Evolutionary conservation across 1,140 invertebrate species (phyloP).

Genomic region (Halesus radiatus): DNA sequence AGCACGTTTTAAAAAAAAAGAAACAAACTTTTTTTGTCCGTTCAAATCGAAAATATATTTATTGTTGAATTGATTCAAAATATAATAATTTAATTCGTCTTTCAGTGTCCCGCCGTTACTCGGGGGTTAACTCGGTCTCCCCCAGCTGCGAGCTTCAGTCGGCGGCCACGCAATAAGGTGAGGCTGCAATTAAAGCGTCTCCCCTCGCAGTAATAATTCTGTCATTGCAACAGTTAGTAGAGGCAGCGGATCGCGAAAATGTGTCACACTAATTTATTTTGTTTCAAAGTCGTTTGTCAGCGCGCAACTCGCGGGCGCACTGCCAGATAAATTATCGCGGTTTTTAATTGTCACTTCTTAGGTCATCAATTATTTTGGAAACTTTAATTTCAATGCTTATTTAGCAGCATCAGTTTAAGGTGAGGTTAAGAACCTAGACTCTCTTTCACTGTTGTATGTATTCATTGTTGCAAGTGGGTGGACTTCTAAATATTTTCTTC

Average conservation of each 20-base stretch:
- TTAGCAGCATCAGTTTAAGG: no score
- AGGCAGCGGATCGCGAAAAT: constrained; percentile 31
- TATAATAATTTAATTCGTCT: background rate
- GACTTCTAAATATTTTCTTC: no score
- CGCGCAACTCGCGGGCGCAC: background rate
- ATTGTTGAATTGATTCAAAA: background rate
- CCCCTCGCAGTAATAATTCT: constrained; percentile 38
- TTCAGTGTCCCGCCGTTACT: background rate
- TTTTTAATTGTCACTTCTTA: no score
- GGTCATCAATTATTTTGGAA: no score
- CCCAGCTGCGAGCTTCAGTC: constrained; percentile 5
- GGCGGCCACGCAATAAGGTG: constrained; percentile 11
- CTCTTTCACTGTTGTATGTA: no score
- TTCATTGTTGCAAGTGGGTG: no score
- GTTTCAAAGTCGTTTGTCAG: constrained; percentile 30
- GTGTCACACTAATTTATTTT: constrained; percentile 35
- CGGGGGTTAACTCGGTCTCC: constrained; percentile 1
- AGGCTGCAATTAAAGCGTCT: constrained; percentile 41
- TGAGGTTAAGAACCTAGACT: no score
- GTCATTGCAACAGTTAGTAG: constrained; percentile 41
- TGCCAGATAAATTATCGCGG: background rate
- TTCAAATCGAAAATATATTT: no score
- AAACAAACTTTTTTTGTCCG: no score
- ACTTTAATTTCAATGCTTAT: no score
- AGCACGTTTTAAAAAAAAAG: no score